Base-by-base conservation (phyloP, 2,113 vertebrate species). In the Vidua macroura region DNA sequence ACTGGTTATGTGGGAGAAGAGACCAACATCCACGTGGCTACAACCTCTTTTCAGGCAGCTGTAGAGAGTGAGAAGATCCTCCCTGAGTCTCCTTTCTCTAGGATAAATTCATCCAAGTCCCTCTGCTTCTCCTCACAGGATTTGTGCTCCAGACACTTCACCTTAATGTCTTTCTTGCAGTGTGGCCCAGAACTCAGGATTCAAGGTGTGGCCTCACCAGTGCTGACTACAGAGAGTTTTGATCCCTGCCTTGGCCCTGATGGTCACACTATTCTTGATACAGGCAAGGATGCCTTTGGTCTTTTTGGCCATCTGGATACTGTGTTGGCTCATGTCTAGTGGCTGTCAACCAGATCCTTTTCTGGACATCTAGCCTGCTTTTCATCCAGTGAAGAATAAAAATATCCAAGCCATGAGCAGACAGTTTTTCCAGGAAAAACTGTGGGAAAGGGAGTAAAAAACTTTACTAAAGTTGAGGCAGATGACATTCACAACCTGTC, bases 381-480 rank as follows among this genome's bases (percentile, higher is more conserved):
- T 27, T 37, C 27, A 30, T 49, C 12, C 52, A 35, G 20, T 67
- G 24, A 67, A 51, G 52, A 13, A 6, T 35, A n/a, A 0, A 0
- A n/a, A 16, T 6, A 30, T 56, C 20, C 13, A 76, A 59, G 44
- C 31, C 21, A 25, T 17, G 21, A 31, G 35, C 13, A 49, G 28
- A n/a, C 9, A 51, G 4, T 44, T 85, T 66, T 48, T 58, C 13
- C 43, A n/a, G 35, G 24, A 66, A 56, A 85, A 22, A 8, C 22
- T 33, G 13, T 46, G 39, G 39, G 6, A 74, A 74, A 49, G 7
- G 5, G 23, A 66, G 24, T 24, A 1, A 49, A 85, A 75, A n/a
- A 19, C 10, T 41, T 84, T 56, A 24, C 0, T 56, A 9, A 56
- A 39, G 30, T 49, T 8, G 7, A 24, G 51, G 15, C 23, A 66